Base-by-base conservation (phyloP, 2,797 vertebrate species). In the Mormyrops attenuatus region DNA sequence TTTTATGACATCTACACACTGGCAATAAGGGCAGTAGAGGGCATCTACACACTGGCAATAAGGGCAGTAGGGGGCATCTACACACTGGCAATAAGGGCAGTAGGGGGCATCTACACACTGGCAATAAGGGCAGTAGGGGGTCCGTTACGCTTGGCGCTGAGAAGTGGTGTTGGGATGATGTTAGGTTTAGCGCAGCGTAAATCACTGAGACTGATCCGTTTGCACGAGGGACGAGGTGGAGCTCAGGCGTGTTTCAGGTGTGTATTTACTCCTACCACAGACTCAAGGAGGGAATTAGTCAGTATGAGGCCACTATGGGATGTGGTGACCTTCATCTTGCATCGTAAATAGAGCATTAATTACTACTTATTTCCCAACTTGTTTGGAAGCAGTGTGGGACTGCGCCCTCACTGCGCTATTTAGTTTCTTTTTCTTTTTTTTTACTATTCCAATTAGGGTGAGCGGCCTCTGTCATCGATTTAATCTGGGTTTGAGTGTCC, bases 311-410 rank as follows among this genome's bases (percentile, higher is more conserved):
- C 89, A 82, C 50, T 41, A 26, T 15, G 30, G 57, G 30, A 26
- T 13, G 22, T 57, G 26, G 8, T 85, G 89, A 91, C 89, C 89
- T 87, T 85, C 80, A 84, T 91, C 89, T 90, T 88, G 53, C 77
- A 86, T 88, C 17, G 82, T 82, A 85, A 30, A 66, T 80, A 60
- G 85, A 87, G 47, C 20, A 17, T 90, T 85, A 88, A 44, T 90
- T 89, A 86, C 89, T 88, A 85, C 49, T 53, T 66, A 69, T 49
- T 57, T 47, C 88, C 26, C 2, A 82, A 60, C 88, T 60, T 66
- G 87, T 89, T 89, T 85, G 44, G 53, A 88, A 92, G 88, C 88
- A 63, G 89, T 60, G 38, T 30, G 26, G 38, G 38, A 26, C 47
- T 82, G 49, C 13, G 69, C 66, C 89, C 84, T 63, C 26, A 38